Percentiles rank a stretch among this genome's conserved stretches.
These are phyloP conservation scores for Ichneumoninae sp. DNA, from an alignment of 2,888 invertebrate genomes.

Conservation along the genomic window DNA sequence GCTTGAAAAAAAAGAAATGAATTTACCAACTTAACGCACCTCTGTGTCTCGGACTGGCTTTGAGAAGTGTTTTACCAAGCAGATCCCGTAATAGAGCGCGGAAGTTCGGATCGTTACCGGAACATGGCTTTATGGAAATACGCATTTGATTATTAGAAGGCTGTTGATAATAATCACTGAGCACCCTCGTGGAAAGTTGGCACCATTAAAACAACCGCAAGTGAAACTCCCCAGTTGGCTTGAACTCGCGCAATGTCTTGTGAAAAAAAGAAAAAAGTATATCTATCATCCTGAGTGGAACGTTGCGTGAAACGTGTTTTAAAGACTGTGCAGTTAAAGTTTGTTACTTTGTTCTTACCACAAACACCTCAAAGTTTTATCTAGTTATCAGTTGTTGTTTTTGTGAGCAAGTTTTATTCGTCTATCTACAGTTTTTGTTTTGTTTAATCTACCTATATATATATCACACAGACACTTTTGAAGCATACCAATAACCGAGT, in stretches of 20 bases:
- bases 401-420: conserved; percentile 64
- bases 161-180: conserved; percentile 50
- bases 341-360: conserved; percentile 46
- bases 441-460: conserved; percentile 32
- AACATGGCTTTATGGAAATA: conserved; percentile 46
- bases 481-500: conserved; percentile 45
- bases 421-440: conserved; percentile 22
- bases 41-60: conserved; percentile 47
- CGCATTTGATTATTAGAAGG: conserved; percentile 42
- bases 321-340: conserved; percentile 57
- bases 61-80: conserved; percentile 27
- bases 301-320: conserved; percentile 50
- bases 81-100: conserved; percentile 46
- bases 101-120: conserved; percentile 36
- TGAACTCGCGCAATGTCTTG: conserved; percentile 31
- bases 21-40: conserved; percentile 27
- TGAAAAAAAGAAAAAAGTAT: conserved; percentile 46
- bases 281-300: conserved; percentile 33
- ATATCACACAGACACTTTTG: conserved; percentile 30
- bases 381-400: conserved; percentile 53
- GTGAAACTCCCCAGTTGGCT: conserved; percentile 41
- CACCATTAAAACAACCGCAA: conserved; percentile 46
- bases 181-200: conserved; percentile 54
- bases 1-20: conserved; percentile 40
- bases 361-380: conserved; percentile 52